Percentiles rank a stretch among this genome's conserved stretches.
phyloP scores from a whole-genome alignment of 2,888 invertebrate species.

The Andrena flavipes region DNA sequence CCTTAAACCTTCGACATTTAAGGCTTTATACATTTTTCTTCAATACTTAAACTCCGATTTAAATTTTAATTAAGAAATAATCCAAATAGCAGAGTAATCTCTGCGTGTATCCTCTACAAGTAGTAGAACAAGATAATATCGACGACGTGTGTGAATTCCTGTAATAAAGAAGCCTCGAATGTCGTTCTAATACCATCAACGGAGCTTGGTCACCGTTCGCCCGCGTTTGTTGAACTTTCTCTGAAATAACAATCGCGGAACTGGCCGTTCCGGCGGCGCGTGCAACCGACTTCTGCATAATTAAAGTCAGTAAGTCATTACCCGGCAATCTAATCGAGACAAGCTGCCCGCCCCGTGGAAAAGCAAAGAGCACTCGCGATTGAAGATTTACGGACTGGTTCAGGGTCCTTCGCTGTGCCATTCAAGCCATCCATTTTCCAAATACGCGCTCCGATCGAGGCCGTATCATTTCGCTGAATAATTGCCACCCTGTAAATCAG shows the following conservation, averaged over 20 bases:
- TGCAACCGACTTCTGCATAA: slow-evolving; percentile 36
- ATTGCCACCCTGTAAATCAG: slow-evolving; percentile 34
- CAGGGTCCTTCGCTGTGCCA: slow-evolving; percentile 16
- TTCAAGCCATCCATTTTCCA: slow-evolving; percentile 23
- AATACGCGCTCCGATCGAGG: slow-evolving; percentile 15
- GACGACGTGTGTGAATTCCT: not conserved
- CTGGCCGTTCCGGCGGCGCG: not conserved
- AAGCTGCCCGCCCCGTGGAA: not conserved
- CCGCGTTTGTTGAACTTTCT: slow-evolving; percentile 33
- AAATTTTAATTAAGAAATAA: no score
- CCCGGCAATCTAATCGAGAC: slow-evolving; percentile 23
- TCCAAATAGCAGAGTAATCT: no score
- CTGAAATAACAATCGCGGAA: slow-evolving; percentile 39
- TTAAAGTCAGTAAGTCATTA: slow-evolving; percentile 46
- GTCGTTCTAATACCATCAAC: slow-evolving; percentile 22
- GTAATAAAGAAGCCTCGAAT: not conserved
- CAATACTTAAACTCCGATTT: no score
- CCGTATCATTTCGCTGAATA: slow-evolving; percentile 25
- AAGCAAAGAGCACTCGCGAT: not conserved
- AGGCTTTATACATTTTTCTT: not conserved
- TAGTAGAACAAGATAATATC: not conserved
- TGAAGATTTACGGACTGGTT: slow-evolving; percentile 43
- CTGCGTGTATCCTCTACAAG: no score
- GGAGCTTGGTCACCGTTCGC: not conserved
- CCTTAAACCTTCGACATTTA: not conserved